Conservation (phyloP, 1,140 invertebrate species). For the Drosophila obscura region DNA sequence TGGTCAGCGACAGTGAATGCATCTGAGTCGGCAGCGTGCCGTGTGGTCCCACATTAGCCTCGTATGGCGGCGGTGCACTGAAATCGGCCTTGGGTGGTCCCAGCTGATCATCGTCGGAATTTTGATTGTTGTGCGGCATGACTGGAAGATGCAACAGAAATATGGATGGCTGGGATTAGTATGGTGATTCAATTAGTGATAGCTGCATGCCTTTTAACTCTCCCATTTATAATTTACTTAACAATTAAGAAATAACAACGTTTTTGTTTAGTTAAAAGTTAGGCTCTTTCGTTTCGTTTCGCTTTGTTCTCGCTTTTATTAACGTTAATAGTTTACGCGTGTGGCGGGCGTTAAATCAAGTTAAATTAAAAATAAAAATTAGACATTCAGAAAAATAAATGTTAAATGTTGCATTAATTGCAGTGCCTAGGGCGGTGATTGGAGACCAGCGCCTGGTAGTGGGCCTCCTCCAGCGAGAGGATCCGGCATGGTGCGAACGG, state of each 20-base stretch:
- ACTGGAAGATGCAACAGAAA: conserved; percentile 26
- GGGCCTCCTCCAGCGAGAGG: conserved; percentile 68
- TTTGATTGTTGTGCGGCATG: conserved; percentile 77
- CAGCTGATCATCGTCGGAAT: conserved; percentile 85
- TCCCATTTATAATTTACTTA: too few relatives aligned
- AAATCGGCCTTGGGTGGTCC: conserved; percentile 92
- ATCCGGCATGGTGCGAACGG: conserved; percentile 78
- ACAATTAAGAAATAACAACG: too few relatives aligned
- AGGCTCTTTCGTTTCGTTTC: conserved; percentile 7
- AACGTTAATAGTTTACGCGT: conserved; percentile 46
- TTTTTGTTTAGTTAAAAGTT: too few relatives aligned
- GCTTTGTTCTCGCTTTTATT: conserved; percentile 41
- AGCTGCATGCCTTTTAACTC: too few relatives aligned
- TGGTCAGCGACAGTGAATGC: conserved; percentile 49
- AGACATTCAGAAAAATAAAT: conserved; percentile 34
- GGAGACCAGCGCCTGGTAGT: conserved; percentile 44
- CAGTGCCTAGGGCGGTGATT: conserved; percentile 59
- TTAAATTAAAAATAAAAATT: conserved; percentile 72
- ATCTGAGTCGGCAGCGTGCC: conserved; percentile 47
- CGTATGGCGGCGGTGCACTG: conserved; percentile 93
- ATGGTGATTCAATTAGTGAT: too few relatives aligned
- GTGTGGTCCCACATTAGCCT: conserved; percentile 63
- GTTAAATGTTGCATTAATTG: conserved; percentile 15
- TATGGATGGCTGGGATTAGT: not conserved
- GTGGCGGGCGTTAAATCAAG: conserved; percentile 16